Evolutionary conservation across 2,888 invertebrate genomes (phyloP), one percentile per base, ranked within the genome.

Genomic region (Tetragonisca angustula): DNA sequence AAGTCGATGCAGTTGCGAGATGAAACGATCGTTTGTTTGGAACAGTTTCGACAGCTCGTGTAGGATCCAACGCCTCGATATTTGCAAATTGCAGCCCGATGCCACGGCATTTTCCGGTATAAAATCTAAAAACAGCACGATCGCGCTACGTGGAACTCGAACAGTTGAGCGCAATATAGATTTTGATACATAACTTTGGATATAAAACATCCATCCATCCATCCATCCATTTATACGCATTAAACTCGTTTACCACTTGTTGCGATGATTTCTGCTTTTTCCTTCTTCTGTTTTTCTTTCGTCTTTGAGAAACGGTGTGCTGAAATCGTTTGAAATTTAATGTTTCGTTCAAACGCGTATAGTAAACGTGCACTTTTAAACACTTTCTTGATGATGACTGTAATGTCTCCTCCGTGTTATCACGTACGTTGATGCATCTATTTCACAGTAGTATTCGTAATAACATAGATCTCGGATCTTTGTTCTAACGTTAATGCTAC

Each of bases 131-230:
- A 32, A 32, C 43, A 9, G 9, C 43, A 43, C 43, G 9, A 43
- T 43, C 43, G 43, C 43, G 43, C 43, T 11, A 43, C 43, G 43
- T 9, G 43, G 1, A 43, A 43, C 9, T 43, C 43, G 9, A 43
- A 43, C 43, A 9, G 43, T 72, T 56, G 54, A 71, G 65, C 21
- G 19, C 32, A 68, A 70, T 72, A 50, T 59, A 69, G 68, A 81
- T 74, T 69, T 79, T 56, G 73, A 52, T 90, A 89, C 88, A 91
- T 91, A n/a, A n/a, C 91, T 91, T 91, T 91, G 90, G 90, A 85
- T 78, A 84, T 83, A 77, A 79, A 86, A 70, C 70, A 81, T 84
- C 36, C 87, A 87, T n/a, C n/a, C n/a, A n/a, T n/a, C n/a, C n/a
- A n/a, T n/a, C n/a, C n/a, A n/a, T n/a, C n/a, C n/a, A n/a, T n/a